Percentiles rank a stretch among this genome's conserved stretches.
Conservation (phyloP, 2,113 vertebrate species). For the Sceloporus undulatus region DNA sequence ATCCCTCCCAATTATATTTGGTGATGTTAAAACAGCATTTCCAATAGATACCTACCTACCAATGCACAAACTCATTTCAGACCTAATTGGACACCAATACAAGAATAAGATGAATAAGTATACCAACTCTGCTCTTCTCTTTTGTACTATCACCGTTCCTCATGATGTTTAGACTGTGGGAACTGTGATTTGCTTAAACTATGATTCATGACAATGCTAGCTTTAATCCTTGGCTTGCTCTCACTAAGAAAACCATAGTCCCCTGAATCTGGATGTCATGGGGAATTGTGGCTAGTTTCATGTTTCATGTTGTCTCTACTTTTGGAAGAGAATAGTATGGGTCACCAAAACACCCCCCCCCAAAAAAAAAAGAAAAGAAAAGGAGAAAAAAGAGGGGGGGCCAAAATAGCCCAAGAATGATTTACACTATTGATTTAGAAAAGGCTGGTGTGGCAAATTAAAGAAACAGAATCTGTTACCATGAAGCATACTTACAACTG, state of each 20-base stretch:
- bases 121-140: background rate
- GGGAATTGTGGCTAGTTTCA: background rate
- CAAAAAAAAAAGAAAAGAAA: background rate
- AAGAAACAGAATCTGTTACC: background rate
- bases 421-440: slow-evolving; percentile 9
- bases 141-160: background rate
- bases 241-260: background rate
- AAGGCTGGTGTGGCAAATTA: background rate
- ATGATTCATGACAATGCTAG: background rate
- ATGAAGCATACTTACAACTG: slow-evolving; percentile 5
- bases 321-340: background rate
- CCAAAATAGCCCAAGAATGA: background rate
- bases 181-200: background rate
- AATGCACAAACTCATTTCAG: background rate
- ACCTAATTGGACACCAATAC: too few relatives aligned
- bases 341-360: background rate
- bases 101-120: too few relatives aligned
- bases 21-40: background rate
- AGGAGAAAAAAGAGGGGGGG: too few relatives aligned
- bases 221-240: background rate
- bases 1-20: too few relatives aligned
- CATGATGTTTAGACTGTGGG: background rate
- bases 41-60: background rate
- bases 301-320: background rate
- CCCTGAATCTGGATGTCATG: background rate